Evolutionary conservation across 2,113 vertebrate genomes (phyloP), one percentile per base, ranked within the genome.

Genomic region (Prinia subflava): DNA sequence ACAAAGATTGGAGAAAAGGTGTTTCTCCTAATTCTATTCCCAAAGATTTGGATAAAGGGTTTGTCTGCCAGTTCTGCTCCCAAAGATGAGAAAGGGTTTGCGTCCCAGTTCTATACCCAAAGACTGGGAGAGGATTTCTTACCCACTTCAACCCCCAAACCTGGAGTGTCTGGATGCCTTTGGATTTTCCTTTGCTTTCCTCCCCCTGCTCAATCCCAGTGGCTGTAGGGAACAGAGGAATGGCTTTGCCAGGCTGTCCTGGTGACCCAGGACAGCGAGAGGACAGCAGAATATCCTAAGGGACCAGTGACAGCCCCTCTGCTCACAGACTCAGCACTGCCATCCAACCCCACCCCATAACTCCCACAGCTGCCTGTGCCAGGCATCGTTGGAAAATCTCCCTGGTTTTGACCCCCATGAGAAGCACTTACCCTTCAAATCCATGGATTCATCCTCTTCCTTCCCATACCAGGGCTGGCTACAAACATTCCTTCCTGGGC

Each of bases 181-280:
- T 7, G 24, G 59, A 22, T 28, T 81, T 78, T 33, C 3, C 28
- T 59, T 46, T 10, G 24, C 17, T 63, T 39, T 63, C 21, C 18
- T 31, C 9, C 12, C 6, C n/a, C 33, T 2, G 4, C 30, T 9
- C 31, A 5, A 2, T n/a, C 11, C 23, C 0, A 0, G 12, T 8
- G 30, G 59, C 30, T 49, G 37, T 53, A 30, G 62, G 21, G 62
- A n/a, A 42, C 27, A 15, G 44, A 41, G 1, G 7, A 41, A 8
- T 1, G 41, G 46, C 39, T 79, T 42, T 64, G 24, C 21, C 12
- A 42, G 63, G 35, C 33, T 49, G 35, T 9, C 46, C 17, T 2
- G 6, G 12, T 5, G 24, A 39, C 31, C 74, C 2, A 5, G 52
- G 42, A 7, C 0, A 6, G 19, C 2, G 30, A 0, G 20, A 5